Evolutionary conservation across 1,140 invertebrate species (phyloP), one percentile per base, ranked within the genome.

Genomic region (Melitaea cinxia): DNA sequence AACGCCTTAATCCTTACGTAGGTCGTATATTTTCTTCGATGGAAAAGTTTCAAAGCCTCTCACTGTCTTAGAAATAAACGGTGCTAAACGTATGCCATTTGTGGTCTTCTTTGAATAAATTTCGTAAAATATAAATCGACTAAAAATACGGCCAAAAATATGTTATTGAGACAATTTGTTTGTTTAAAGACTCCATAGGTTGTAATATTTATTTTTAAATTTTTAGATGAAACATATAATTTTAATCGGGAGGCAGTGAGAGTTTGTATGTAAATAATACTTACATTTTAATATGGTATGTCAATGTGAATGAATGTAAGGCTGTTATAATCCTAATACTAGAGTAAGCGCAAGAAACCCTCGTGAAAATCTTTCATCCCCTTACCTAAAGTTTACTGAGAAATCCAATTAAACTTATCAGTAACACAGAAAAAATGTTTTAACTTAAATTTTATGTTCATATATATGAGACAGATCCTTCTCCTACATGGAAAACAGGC

Each of bases 31-130:
- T 77, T 81, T 77, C 80, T 73, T 77, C 77, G 85, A 85, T 89
- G 75, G 87, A 85, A 89, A 89, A 88, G 85, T 89, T 88, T 88
- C 84, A 84, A 67, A 53, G 52, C 24, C 77, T 83, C 85, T 89
- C 85, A 83, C 83, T 85, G 83, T 86, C 80, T 87, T 58, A 28
- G 53, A 70, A 15, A 47, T 47, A 62, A 77, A 77, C 78, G 83
- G 83, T 85, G 83, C 83, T 85, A 85, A 77, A 64, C 62, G 42
- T 65, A 64, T 59, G 49, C 37, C 24, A 55, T 63, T 42, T 49
- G 39, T 52, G 53, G 47, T 60, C 47, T 66, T 61, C 45, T 14
- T 50, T 14, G 19, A 52, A 15, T 28, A 28, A n/a, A 52, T 42
- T 42, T 42, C 7, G 37, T 15, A 12, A 17, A 52, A 45, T 23